These are phyloP conservation scores for Sisyra terminalis DNA, from an alignment of 2,888 invertebrate species.

Conservation along the genomic window DNA sequence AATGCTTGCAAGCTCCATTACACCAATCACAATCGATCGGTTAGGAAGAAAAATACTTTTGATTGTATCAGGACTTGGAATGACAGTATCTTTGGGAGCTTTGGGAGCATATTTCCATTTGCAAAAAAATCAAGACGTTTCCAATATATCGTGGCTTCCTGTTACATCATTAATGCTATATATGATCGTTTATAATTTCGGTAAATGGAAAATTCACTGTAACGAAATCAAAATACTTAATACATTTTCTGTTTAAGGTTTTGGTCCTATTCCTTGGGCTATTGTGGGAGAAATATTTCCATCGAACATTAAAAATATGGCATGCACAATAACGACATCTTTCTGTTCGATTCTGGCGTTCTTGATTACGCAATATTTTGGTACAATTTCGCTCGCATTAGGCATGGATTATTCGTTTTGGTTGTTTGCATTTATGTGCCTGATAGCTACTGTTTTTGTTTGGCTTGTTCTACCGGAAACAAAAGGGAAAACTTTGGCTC, in stretches of 20 bases:
- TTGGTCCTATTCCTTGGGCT: conserved; percentile 70
- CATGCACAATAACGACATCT: conserved; percentile 58
- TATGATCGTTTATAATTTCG: conserved; percentile 58
- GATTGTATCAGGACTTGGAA: conserved; percentile 46
- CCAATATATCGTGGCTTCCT: conserved; percentile 47
- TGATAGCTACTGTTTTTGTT: conserved; percentile 51
- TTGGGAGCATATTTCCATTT: conserved; percentile 44
- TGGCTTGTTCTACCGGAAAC: conserved; percentile 69
- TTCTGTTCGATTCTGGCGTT: conserved; percentile 64
- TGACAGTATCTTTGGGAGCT: conserved; percentile 43
- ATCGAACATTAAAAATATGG: conserved; percentile 55
- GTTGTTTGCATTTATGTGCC: conserved; percentile 47
- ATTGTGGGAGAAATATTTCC: conserved; percentile 72
- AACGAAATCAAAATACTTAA: background rate
- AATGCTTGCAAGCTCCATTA: conserved; percentile 49
- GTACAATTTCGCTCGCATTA: conserved; percentile 33
- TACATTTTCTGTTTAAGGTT: conserved; percentile 24
- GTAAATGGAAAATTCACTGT: no score
- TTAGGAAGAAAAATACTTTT: conserved; percentile 58
- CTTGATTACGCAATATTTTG: conserved; percentile 55
- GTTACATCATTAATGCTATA: conserved; percentile 54
- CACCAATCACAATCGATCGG: conserved; percentile 60
- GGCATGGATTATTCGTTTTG: conserved; percentile 55
- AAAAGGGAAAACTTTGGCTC: conserved; percentile 68
- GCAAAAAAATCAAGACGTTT: conserved; percentile 26